Evolutionary conservation across 2,797 vertebrate species (phyloP), one percentile per base, ranked within the genome.

Genomic region (Echiichthys vipera): DNA sequence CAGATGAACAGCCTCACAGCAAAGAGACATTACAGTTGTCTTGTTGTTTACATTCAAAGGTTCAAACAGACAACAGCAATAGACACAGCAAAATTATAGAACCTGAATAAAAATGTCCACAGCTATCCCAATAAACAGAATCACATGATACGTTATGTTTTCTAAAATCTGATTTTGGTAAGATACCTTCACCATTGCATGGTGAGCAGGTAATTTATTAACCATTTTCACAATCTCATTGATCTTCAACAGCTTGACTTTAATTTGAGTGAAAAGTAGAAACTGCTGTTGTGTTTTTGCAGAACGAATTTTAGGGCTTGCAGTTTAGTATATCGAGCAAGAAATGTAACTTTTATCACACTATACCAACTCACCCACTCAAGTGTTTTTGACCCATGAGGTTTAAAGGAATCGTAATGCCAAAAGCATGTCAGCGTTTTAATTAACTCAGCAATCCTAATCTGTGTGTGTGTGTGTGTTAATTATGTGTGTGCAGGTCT

Each of bases 391-490:
- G 20, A 61, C 84, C 65, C 69, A 40, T 2, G 51, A 71, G 77
- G 24, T 34, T 71, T 37, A 73, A 46, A 56, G 70, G 57, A 84
- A 65, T 76, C 62, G 22, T 45, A 71, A 67, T 30, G 39, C 50
- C 47, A 45, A n/a, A 64, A 40, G 40, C 71, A 54, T 78, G 75
- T 74, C 34, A 80, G 63, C 55, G 43, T 65, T 84, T 89, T 91
- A 91, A 93, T 93, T 92, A 93, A 92, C 87, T 84, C 77, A 51
- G 43, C 71, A 18, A 49, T 51, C 34, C 72, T 90, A 88, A 93
- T 91, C 91, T 32, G 67, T 59, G 73, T 34, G 18, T n/a, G n/a
- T n/a, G n/a, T n/a, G 17, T 51, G 67, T 72, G 81, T 87, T 92
- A 91, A 92, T 92, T 67, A 76, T 10, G 65, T 45, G 49, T 37